Percentiles rank a stretch among this genome's conserved stretches.
phyloP scores from a whole-genome alignment of 2,797 vertebrate species.

The Eremophila alpestris region DNA sequence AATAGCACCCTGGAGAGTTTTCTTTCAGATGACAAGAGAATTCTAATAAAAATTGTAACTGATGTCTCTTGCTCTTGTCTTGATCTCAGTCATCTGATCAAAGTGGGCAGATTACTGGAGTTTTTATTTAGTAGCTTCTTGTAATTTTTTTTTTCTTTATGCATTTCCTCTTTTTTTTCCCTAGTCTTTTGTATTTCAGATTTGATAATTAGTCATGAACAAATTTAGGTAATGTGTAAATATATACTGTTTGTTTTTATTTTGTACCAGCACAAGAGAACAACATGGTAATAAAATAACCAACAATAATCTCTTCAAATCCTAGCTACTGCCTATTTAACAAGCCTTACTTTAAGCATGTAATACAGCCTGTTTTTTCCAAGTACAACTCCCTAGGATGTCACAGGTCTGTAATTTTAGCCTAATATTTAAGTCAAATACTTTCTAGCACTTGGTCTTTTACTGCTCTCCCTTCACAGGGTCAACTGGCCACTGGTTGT shows the following conservation, averaged over 20 bases:
- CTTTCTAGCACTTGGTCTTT: not conserved
- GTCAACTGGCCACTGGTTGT: accelerated
- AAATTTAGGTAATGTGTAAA: not conserved
- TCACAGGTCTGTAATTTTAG: not conserved
- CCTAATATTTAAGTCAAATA: not conserved
- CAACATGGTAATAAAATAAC: not conserved
- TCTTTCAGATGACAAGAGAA: not conserved
- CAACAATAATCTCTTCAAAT: not conserved
- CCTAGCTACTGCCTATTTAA: not conserved
- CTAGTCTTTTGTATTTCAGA: not conserved
- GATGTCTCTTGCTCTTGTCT: not conserved
- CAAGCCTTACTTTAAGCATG: not conserved
- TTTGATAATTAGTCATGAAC: not conserved
- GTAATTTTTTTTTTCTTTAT: not conserved
- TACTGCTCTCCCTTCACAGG: not conserved
- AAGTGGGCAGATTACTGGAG: not conserved
- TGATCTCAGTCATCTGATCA: not conserved
- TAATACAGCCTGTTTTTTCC: not conserved
- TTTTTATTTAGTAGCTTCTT: not conserved
- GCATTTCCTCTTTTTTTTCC: not conserved
- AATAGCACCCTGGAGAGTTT: not conserved
- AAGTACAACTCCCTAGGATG: not conserved
- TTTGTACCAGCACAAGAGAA: not conserved
- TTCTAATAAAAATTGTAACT: not conserved
- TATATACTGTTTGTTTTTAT: not conserved